These are phyloP conservation scores for Eulemur rubriventer DNA, from an alignment of 2,797 vertebrate genomes.

Conservation along the genomic window DNA sequence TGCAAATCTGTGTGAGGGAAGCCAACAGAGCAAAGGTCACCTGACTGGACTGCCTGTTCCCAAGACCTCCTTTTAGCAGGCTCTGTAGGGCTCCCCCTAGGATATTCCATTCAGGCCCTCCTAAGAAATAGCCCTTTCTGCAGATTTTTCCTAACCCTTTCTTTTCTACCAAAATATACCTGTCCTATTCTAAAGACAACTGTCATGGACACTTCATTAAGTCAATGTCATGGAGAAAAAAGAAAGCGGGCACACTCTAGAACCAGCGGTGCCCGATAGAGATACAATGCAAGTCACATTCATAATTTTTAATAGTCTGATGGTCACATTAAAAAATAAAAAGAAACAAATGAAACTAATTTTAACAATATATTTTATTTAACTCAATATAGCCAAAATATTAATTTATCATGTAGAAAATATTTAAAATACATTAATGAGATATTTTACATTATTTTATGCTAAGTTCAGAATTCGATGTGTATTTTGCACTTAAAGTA, in stretches of 20 bases:
- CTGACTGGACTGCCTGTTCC: neutral
- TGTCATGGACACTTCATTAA: neutral
- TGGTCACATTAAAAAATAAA: neutral
- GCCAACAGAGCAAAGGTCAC: neutral
- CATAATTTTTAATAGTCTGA: neutral
- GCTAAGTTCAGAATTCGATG: neutral
- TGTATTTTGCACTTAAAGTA: neutral
- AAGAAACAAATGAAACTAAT: neutral
- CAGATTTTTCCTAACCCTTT: neutral
- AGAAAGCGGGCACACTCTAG: neutral
- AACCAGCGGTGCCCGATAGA: neutral
- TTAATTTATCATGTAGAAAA: neutral
- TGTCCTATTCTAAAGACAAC: neutral
- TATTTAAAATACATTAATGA: neutral
- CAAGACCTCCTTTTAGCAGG: neutral
- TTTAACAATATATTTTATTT: too few species aligned
- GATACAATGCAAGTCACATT: neutral
- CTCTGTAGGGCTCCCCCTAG: neutral
- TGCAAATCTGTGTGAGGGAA: neutral
- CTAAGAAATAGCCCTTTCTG: neutral
- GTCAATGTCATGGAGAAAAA: neutral
- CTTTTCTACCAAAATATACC: neutral
- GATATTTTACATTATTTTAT: neutral
- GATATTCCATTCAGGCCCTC: neutral
- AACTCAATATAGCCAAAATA: neutral